These are phyloP conservation scores for Linhomoeus sp. DNA, from an alignment of 2,888 invertebrate genomes.

Conservation along the genomic window DNA sequence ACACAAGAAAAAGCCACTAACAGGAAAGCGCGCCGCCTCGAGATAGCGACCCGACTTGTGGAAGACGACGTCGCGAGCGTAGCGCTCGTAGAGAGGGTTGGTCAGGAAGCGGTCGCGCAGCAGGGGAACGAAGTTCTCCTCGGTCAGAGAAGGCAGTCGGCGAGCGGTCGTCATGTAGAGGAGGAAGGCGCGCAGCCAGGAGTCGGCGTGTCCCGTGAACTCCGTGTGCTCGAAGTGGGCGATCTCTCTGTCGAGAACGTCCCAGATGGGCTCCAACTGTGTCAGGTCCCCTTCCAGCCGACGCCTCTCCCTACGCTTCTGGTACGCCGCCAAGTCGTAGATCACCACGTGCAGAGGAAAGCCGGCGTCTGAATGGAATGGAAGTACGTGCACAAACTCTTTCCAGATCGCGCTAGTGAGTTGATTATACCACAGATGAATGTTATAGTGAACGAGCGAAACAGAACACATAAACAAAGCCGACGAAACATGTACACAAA, in stretches of 20 bases:
- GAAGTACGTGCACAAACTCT: too few species aligned
- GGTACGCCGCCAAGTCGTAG: constrained; percentile 15
- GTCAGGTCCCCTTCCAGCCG: not conserved
- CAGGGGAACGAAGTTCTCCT: constrained; percentile 20
- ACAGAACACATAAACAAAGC: too few species aligned
- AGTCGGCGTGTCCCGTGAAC: constrained; percentile 20
- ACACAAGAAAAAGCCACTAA: too few species aligned
- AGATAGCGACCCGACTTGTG: constrained; percentile 12
- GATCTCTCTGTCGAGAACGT: constrained; percentile 20
- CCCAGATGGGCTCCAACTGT: constrained; percentile 14
- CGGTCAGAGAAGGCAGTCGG: constrained; percentile 9
- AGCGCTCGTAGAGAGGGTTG: constrained; percentile 19
- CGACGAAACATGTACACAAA: too few species aligned
- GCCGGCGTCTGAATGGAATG: constrained; percentile 16
- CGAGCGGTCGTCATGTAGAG: too few species aligned
- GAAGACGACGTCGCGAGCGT: constrained; percentile 21
- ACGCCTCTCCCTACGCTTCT: not conserved
- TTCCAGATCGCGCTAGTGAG: too few species aligned
- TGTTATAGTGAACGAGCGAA: too few species aligned
- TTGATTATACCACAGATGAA: too few species aligned
- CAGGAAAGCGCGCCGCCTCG: constrained; percentile 13
- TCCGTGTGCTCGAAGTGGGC: constrained; percentile 25
- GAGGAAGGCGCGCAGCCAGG: constrained; percentile 12
- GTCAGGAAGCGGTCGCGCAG: constrained; percentile 19
- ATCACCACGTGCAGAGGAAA: constrained; percentile 24